Base-by-base conservation (phyloP, 64 coral and sea anemone species). In the Astreopora myriophthalma region DNA sequence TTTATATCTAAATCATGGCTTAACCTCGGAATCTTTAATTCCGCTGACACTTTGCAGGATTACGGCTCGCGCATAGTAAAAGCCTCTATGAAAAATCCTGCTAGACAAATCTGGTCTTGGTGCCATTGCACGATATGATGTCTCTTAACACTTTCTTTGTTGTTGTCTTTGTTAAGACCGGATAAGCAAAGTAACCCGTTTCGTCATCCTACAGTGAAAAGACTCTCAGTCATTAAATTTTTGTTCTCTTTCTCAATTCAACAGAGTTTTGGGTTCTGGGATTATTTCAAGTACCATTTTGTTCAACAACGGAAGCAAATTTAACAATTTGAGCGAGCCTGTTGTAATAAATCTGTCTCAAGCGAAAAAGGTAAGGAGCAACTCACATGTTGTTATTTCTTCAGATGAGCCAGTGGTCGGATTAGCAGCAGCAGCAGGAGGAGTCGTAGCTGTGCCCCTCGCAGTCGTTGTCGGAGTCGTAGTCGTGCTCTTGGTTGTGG, bases 221-320 rank as follows among this genome's bases (percentile, higher is more conserved):
- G n/a, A n/a, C n/a, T n/a, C n/a, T n/a, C n/a, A n/a, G n/a, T n/a
- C n/a, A n/a, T n/a, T n/a, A 27, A n/a, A 68, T 3, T 1, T n/a
- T 68, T 29, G 12, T 71, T 33, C 0, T 30, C 9, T 6, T 73
- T 38, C 3, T 38, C 1, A 19, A 73, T 36, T 40, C 69, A 19
- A 85, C n/a, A 92, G 90, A 13, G 29, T 48, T 0, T 22, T 92
- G 33, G 48, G 76, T 49, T 85, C 79, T 19, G 90, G 49, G 22
- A 68, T 92, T 3, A 85, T 92, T 40, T 85, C 90, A 38, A 86
- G 79, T 27, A 92, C 62, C 34, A 36, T 92, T 67, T 36, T 71
- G 31, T 55, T 72, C 25, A 84, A 64, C 8, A 61, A 57, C 14
- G 65, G 48, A 64, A 74, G 82, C 23, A 76, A 32, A 25, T 75